Percentiles rank a stretch among this genome's conserved stretches.
phyloP scores from a whole-genome alignment of 2,888 invertebrate species.

The Drosophila anceps region DNA sequence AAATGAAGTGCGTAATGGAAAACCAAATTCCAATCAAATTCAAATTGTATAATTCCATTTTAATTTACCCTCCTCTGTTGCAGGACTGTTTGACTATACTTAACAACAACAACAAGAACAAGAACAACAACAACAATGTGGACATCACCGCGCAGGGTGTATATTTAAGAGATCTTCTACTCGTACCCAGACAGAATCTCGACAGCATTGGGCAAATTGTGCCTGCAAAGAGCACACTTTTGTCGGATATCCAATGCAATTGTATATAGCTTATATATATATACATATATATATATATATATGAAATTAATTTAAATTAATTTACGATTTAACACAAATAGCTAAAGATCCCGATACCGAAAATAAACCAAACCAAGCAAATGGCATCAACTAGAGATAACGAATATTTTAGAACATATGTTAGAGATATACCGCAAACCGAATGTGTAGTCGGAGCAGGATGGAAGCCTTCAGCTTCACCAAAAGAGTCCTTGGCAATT shows the following conservation, averaged over 20 bases:
- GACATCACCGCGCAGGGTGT: conserved; percentile 86
- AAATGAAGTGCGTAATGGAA: conserved; percentile 83
- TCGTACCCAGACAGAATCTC: conserved; percentile 85
- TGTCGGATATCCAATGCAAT: conserved; percentile 84
- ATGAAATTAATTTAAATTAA: conserved; percentile 47
- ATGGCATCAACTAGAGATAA: conserved; percentile 25
- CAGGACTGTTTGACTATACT: conserved; percentile 84
- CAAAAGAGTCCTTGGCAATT: conserved; percentile 31
- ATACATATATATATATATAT: conserved; percentile 8
- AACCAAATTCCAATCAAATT: background rate
- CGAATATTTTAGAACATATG: conserved; percentile 35
- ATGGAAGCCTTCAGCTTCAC: conserved; percentile 28
- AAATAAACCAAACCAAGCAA: conserved; percentile 20
- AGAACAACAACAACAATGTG: conserved; percentile 74
- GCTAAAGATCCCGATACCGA: conserved; percentile 41
- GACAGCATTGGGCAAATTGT: conserved; percentile 77
- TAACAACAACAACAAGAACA: conserved; percentile 70
- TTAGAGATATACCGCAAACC: conserved; percentile 10
- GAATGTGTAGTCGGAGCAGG: conserved; percentile 20
- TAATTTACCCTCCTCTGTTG: background rate
- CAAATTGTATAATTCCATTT: background rate
- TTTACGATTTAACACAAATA: conserved; percentile 46
- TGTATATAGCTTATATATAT: conserved; percentile 79
- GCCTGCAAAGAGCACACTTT: conserved; percentile 37
- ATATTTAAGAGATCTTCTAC: conserved; percentile 84